A percentile compares a stretch with the other conserved stretches of the same genome.
Evolutionary conservation across 1,140 invertebrate species (phyloP).

Genomic region (Drosophila orena): DNA sequence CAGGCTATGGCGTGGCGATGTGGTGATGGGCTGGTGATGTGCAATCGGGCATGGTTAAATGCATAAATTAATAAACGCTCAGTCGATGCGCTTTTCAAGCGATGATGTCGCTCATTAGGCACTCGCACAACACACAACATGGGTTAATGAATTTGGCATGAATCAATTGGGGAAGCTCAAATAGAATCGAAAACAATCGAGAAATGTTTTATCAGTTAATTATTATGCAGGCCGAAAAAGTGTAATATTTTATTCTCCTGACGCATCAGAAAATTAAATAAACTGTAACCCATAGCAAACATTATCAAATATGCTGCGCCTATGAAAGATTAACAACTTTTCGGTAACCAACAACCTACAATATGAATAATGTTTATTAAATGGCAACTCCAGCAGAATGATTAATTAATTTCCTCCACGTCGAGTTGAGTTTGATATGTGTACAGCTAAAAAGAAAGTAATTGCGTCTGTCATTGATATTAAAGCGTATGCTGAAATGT

Average conservation of each 20-base stretch:
- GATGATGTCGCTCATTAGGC: constrained; percentile 26
- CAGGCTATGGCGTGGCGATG: constrained; percentile 9
- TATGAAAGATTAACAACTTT: background rate
- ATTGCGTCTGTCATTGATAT: constrained; percentile 39
- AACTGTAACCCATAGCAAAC: constrained; percentile 6
- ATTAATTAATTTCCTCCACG: constrained; percentile 40
- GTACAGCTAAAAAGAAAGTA: constrained; percentile 36
- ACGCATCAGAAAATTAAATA: background rate
- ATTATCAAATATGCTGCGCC: constrained; percentile 21
- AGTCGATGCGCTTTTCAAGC: constrained; percentile 1
- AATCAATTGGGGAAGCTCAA: constrained; percentile 16
- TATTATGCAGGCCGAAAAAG: background rate
- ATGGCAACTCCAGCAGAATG: constrained; percentile 24
- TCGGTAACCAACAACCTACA: constrained; percentile 2
- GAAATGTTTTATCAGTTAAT: constrained; percentile 9
- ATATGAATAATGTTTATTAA: constrained; percentile 39
- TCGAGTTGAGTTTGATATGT: constrained; percentile 34
- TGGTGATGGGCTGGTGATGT: constrained; percentile 4
- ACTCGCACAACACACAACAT: constrained; percentile 4
- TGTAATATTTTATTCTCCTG: background rate
- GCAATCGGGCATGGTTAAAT: constrained; percentile 60
- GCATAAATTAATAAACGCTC: constrained; percentile 68
- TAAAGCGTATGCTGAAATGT: constrained; percentile 5
- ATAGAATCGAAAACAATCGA: constrained; percentile 7
- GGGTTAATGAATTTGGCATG: constrained; percentile 13